phyloP scores from a whole-genome alignment of 2,113 vertebrate genomes.

The Galbula dea region DNA sequence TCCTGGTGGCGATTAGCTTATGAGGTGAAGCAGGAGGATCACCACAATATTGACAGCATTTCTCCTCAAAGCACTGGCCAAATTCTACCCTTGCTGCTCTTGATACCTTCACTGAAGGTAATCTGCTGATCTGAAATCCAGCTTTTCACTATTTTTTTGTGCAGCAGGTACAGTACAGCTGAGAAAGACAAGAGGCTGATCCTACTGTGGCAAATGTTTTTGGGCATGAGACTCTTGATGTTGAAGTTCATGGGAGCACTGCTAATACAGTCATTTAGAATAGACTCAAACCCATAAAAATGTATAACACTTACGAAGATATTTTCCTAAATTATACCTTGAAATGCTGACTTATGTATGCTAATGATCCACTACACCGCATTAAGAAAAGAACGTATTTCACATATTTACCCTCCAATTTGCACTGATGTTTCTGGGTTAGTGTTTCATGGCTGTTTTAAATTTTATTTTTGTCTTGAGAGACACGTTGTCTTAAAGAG shows the following conservation, averaged over 20 bases:
- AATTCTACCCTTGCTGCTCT: neutral
- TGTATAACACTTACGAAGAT: neutral
- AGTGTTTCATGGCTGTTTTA: neutral
- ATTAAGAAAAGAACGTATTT: neutral
- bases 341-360: neutral
- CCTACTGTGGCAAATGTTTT: neutral
- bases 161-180: neutral
- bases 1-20: neutral
- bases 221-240: neutral
- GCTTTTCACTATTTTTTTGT: neutral
- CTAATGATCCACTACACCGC: neutral
- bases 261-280: neutral
- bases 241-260: neutral
- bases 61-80: neutral
- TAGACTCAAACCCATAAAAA: neutral
- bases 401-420: neutral
- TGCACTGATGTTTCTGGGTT: neutral
- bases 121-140: neutral
- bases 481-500: neutral
- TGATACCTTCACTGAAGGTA: neutral
- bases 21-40: neutral
- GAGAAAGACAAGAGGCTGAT: neutral
- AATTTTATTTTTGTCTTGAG: neutral
- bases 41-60: neutral
- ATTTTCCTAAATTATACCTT: neutral